Evolutionary conservation across 2,797 vertebrate species (phyloP).

Genomic region (Hybognathus amarus): DNA sequence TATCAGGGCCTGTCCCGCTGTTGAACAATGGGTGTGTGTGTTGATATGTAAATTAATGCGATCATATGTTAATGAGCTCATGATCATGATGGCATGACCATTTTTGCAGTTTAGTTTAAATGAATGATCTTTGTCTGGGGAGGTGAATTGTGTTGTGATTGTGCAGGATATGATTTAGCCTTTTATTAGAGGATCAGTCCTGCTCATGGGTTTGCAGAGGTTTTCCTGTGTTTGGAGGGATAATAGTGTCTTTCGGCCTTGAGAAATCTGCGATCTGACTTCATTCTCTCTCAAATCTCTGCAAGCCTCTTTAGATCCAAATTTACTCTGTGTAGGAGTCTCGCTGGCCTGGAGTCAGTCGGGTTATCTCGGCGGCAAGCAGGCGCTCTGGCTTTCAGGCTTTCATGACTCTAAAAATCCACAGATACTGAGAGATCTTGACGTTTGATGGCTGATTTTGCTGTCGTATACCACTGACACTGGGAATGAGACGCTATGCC

Average conservation of each 20-base stretch:
- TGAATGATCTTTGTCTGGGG: not conserved
- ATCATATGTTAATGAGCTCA: not conserved
- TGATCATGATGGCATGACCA: too few species aligned
- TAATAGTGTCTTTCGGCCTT: not conserved
- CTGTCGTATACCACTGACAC: not conserved
- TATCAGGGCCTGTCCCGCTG: not conserved
- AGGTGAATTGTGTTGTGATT: not conserved
- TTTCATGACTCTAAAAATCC: not conserved
- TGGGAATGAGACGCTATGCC: too few species aligned
- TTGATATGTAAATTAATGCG: not conserved
- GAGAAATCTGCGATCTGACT: not conserved
- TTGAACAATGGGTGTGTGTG: not conserved
- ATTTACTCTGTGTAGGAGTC: slow-evolving; percentile 1
- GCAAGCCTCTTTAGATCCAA: not conserved
- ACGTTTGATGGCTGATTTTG: not conserved
- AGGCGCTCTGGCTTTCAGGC: not conserved
- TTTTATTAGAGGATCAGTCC: not conserved
- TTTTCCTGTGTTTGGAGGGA: not conserved
- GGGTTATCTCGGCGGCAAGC: not conserved
- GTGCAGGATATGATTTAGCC: too few species aligned
- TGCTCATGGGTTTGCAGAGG: not conserved
- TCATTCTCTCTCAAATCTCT: not conserved
- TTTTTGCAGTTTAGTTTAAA: too few species aligned
- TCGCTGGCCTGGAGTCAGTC: not conserved
- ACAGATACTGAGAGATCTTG: not conserved